A percentile compares a stretch with the other conserved stretches of the same genome.
phyloP scores from a whole-genome alignment of 2,797 vertebrate species.

The Enteromius paludinosus region DNA sequence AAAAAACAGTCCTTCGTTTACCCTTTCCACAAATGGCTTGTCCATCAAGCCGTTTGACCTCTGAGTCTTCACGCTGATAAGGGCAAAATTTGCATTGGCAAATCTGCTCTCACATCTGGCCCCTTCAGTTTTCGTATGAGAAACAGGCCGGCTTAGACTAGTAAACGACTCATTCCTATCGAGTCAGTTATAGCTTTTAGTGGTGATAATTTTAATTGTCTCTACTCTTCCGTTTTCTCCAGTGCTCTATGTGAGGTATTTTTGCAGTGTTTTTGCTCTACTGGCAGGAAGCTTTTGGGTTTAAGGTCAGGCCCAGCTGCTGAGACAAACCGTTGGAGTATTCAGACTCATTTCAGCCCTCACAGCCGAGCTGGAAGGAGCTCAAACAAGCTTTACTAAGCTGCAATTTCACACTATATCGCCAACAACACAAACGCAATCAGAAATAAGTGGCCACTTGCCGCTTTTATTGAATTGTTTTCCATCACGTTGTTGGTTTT shows the following conservation, averaged over 20 bases:
- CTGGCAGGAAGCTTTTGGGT: not conserved
- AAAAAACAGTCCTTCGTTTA: conserved; percentile 44
- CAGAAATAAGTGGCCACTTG: conserved; percentile 7
- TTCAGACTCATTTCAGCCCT: conserved; percentile 8
- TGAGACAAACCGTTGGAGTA: conserved; percentile 2
- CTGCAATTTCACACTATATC: conserved; percentile 19
- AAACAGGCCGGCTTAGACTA: conserved; percentile 25
- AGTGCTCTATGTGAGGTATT: not conserved
- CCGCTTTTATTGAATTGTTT: conserved; percentile 2
- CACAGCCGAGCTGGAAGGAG: not conserved
- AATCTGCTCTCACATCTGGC: conserved; percentile 36
- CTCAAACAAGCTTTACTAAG: conserved; percentile 35
- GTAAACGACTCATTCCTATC: conserved; percentile 22
- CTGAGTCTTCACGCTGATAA: conserved; percentile 45
- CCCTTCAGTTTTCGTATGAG: conserved; percentile 6
- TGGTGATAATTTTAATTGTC: not conserved
- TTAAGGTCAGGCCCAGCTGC: conserved; percentile 18
- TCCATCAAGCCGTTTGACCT: conserved; percentile 50
- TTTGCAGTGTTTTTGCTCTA: conserved; percentile 9
- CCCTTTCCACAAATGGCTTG: conserved; percentile 42
- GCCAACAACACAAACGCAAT: conserved; percentile 13
- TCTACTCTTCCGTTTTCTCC: not conserved
- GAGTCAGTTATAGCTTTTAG: not conserved
- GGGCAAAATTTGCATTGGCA: conserved; percentile 54
- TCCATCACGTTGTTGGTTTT: not conserved